These are phyloP conservation scores for Macropus fuliginosus DNA, from an alignment of 2,797 vertebrate species.

Conservation along the genomic window DNA sequence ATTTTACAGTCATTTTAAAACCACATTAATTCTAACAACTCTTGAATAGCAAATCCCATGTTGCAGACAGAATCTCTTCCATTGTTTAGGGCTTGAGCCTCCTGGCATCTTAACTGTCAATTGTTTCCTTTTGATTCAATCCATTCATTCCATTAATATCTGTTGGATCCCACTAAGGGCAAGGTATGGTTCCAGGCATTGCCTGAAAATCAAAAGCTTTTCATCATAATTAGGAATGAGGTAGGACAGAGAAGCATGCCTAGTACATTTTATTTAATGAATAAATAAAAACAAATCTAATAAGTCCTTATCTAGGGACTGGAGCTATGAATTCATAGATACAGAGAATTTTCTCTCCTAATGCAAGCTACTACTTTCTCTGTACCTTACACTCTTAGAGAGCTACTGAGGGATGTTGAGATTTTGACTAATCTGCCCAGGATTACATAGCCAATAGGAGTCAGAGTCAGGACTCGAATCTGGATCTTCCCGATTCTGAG, in stretches of 20 bases:
- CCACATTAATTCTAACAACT: not conserved
- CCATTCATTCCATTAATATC: not conserved
- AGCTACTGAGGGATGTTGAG: not conserved
- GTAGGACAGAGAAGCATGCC: not conserved
- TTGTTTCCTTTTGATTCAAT: not conserved
- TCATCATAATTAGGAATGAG: not conserved
- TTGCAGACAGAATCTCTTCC: not conserved
- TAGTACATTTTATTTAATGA: not conserved
- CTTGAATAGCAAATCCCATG: not conserved
- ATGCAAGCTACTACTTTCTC: not conserved
- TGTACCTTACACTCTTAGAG: not conserved
- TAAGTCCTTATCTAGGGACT: not conserved
- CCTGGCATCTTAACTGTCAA: not conserved
- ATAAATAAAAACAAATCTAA: not conserved
- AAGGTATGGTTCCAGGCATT: not conserved
- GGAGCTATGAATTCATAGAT: not conserved
- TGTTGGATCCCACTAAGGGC: not conserved
- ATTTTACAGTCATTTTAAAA: not conserved
- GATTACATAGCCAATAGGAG: not conserved
- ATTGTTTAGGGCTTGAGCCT: not conserved
- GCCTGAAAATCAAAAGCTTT: not conserved
- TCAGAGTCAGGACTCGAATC: not conserved
- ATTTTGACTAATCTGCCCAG: not conserved
- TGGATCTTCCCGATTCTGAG: not conserved
- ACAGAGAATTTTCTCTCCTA: not conserved